These are phyloP conservation scores for Leucozona laternaria DNA, from an alignment of 2,888 invertebrate genomes.

Conservation along the genomic window DNA sequence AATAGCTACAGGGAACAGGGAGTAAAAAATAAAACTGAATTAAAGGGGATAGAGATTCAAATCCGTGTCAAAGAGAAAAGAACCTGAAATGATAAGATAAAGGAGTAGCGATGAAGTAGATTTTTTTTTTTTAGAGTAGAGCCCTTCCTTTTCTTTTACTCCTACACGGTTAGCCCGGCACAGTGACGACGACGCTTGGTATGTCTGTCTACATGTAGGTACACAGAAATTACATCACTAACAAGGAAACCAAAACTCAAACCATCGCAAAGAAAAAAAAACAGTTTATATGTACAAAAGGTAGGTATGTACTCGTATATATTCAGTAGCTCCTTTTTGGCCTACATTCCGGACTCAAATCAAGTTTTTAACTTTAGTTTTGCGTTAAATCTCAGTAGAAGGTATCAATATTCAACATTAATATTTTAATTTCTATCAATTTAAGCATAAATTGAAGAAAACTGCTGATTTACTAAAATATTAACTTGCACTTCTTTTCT, in stretches of 20 bases:
- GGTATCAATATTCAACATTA: too few relatives aligned
- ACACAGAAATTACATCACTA: slow-evolving; percentile 72
- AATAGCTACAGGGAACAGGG: neutral
- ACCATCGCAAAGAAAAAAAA: slow-evolving; percentile 20
- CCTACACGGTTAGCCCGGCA: slow-evolving; percentile 30
- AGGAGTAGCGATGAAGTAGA: neutral
- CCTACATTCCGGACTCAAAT: slow-evolving; percentile 66
- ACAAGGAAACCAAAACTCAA: slow-evolving; percentile 53
- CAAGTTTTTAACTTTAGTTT: neutral
- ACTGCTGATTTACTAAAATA: slow-evolving; percentile 5
- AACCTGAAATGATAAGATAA: neutral
- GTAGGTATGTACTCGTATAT: neutral
- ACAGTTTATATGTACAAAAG: neutral
- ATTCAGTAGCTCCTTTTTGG: slow-evolving; percentile 55
- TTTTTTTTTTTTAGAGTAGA: slow-evolving; percentile 4
- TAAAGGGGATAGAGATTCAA: neutral
- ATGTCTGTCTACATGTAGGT: slow-evolving; percentile 23
- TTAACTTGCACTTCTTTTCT: slow-evolving; percentile 18
- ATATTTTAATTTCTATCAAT: neutral
- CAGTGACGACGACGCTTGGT: slow-evolving; percentile 15
- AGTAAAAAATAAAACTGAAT: neutral
- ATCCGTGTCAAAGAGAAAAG: slow-evolving; percentile 19
- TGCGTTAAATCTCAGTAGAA: neutral
- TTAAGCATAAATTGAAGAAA: neutral
- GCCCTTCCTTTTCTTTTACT: slow-evolving; percentile 15